Evolutionary conservation across 2,113 vertebrate genomes (phyloP).

Genomic region (Diphyllodes magnificus): DNA sequence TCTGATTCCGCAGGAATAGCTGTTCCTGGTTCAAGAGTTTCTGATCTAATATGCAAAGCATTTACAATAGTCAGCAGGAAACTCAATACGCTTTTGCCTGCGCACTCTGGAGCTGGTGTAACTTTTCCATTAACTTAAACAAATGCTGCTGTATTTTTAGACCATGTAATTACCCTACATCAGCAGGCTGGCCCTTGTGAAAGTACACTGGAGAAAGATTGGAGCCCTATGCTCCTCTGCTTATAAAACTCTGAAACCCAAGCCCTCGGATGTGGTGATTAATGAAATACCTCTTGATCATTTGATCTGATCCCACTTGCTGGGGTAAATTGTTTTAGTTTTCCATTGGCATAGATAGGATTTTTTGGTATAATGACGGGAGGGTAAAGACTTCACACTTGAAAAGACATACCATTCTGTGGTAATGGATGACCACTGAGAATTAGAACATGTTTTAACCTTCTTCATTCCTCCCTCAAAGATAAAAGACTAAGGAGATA

Average conservation of each 20-base stretch:
- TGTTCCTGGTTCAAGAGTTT: conserved; percentile 30
- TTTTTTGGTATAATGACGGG: conserved; percentile 60
- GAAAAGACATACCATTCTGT: conserved; percentile 48
- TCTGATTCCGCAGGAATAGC: conserved; percentile 52
- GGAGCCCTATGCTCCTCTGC: conserved; percentile 57
- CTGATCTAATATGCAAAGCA: conserved; percentile 66
- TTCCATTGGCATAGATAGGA: conserved; percentile 65
- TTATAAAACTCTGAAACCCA: conserved; percentile 71
- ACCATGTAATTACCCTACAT: conserved; percentile 69
- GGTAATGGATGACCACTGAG: conserved; percentile 36
- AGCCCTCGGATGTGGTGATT: conserved; percentile 71
- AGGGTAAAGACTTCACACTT: conserved; percentile 56
- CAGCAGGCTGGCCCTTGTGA: conserved; percentile 68
- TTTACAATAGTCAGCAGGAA: conserved; percentile 78
- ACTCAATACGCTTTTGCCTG: conserved; percentile 62
- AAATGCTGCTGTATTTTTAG: conserved; percentile 82
- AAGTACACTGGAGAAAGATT: conserved; percentile 63
- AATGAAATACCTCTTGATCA: conserved; percentile 69
- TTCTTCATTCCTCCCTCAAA: conserved; percentile 39
- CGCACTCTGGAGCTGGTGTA: conserved; percentile 56
- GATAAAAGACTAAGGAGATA: conserved; percentile 35
- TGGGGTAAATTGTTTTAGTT: conserved; percentile 72
- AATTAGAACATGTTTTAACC: conserved; percentile 17
- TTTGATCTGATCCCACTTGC: conserved; percentile 65
- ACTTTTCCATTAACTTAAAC: conserved; percentile 72